Evolutionary conservation across 2,113 vertebrate genomes (phyloP), one percentile per base, ranked within the genome.

Genomic region (Eublepharis macularius): DNA sequence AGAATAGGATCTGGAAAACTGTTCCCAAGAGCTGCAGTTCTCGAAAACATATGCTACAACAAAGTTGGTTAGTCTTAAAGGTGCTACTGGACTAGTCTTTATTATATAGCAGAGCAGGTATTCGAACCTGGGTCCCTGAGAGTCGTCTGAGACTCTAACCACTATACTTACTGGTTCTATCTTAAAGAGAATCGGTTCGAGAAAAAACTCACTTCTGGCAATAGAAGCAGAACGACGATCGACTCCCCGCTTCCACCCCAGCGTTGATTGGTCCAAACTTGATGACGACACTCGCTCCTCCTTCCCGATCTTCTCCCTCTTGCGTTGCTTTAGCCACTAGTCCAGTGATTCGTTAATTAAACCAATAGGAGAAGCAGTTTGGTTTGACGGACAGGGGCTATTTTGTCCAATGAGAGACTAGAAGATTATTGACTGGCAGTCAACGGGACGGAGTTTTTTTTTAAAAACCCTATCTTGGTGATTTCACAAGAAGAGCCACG

Each of bases 321-420:
- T 32, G 11, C 39, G 41, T 73, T 86, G n/a, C 84, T 86, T 86
- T 86, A 80, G 77, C 76, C 76, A 68, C 84, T 76, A 4, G 73
- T 80, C 54, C 68, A 39, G 69, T 24, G 41, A 47, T 69, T n/a
- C 73, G 21, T 8, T 36, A 54, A 2, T 36, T 74, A 32, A 45
- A 11, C 84, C 84, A 80, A 86, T 80, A 2, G 57, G 39, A 45
- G 41, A 12, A 39, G 14, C 10, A 32, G 1, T 17, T 47, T 10
- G 1, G 2, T 41, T 73, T 65, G 84, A 73, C 36, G 68, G 84
- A 80, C 84, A 49, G 14, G 68, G 13, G 1, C 4, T 21, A 5
- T 26, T 29, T 63, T 5, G 36, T 63, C 84, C 84, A 86, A 86
- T 80, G 39, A 80, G 17, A 36, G 41, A 24, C 43, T 1, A 8